phyloP scores from a whole-genome alignment of 2,113 vertebrate genomes.

The Octodon degus region DNA sequence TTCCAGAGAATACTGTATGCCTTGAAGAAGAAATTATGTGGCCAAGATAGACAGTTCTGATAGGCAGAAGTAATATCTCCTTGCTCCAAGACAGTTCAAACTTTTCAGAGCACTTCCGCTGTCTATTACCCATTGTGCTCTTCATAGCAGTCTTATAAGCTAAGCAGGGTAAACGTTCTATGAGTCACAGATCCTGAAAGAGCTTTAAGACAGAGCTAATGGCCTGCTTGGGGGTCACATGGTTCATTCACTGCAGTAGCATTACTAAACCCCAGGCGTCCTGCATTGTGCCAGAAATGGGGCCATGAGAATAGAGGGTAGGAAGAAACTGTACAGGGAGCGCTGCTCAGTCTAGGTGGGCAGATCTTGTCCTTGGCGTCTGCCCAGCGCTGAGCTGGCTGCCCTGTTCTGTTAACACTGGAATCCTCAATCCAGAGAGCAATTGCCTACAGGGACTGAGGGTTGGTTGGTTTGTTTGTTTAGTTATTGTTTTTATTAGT shows the following conservation, averaged over 20 bases:
- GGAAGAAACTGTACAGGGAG: neutral
- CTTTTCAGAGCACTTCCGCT: slow-evolving; percentile 58
- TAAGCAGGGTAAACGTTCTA: neutral
- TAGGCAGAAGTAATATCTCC: neutral
- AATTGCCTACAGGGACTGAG: neutral
- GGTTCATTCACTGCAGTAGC: neutral
- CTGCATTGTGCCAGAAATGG: slow-evolving; percentile 20
- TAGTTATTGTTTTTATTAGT: neutral
- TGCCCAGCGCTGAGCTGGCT: neutral
- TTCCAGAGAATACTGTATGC: neutral
- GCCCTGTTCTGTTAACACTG: neutral
- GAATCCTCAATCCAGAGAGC: neutral
- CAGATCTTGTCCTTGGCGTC: neutral
- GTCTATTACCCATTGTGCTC: neutral
- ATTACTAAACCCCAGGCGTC: neutral
- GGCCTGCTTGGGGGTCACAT: neutral
- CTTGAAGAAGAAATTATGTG: slow-evolving; percentile 14
- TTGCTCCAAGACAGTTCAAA: neutral
- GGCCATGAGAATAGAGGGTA: neutral
- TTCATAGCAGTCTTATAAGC: neutral
- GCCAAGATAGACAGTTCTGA: neutral
- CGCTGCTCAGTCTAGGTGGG: neutral
- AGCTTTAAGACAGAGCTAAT: slow-evolving; percentile 1
- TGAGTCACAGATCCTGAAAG: slow-evolving; percentile 38
- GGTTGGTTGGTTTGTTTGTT: neutral